These are phyloP conservation scores for Holacanthus passer DNA, from an alignment of 2,113 vertebrate genomes.

Conservation along the genomic window DNA sequence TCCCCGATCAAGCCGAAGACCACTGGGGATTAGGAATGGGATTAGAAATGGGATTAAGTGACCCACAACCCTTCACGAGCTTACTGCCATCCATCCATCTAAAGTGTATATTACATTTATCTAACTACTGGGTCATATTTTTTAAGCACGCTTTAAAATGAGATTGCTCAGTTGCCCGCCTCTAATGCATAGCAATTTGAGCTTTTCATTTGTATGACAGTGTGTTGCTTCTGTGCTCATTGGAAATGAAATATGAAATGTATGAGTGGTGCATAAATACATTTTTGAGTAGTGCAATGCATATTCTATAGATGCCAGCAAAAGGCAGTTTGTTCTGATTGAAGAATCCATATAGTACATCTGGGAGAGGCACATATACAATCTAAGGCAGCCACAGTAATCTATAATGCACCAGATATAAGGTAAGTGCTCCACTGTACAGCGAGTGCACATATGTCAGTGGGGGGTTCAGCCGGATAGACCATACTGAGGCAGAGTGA, in stretches of 20 bases:
- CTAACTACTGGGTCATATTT: conserved; percentile 40
- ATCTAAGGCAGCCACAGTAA: conserved; percentile 15
- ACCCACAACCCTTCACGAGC: conserved; percentile 55
- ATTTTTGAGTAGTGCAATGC: conserved; percentile 23
- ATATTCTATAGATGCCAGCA: conserved; percentile 18
- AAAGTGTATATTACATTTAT: conserved; percentile 54
- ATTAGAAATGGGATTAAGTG: conserved; percentile 78
- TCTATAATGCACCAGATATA: conserved; percentile 38
- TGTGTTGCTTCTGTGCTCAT: conserved; percentile 4
- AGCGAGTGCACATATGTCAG: neutral
- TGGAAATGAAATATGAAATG: conserved; percentile 20
- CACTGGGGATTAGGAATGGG: conserved; percentile 71
- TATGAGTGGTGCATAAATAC: conserved; percentile 4
- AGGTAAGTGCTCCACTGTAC: conserved; percentile 12
- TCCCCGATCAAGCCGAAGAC: conserved; percentile 60
- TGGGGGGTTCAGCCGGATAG: conserved; percentile 30
- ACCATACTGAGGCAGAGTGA: conserved; percentile 27
- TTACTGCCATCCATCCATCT: conserved; percentile 57
- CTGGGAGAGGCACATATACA: conserved; percentile 6
- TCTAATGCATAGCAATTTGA: conserved; percentile 28
- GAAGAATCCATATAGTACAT: conserved; percentile 21
- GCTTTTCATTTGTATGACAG: conserved; percentile 15
- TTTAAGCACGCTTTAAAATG: conserved; percentile 34
- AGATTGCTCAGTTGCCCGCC: conserved; percentile 19
- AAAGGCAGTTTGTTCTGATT: conserved; percentile 14